Conservation (phyloP, 2,797 vertebrate species). For the Benthosema pterotum region DNA sequence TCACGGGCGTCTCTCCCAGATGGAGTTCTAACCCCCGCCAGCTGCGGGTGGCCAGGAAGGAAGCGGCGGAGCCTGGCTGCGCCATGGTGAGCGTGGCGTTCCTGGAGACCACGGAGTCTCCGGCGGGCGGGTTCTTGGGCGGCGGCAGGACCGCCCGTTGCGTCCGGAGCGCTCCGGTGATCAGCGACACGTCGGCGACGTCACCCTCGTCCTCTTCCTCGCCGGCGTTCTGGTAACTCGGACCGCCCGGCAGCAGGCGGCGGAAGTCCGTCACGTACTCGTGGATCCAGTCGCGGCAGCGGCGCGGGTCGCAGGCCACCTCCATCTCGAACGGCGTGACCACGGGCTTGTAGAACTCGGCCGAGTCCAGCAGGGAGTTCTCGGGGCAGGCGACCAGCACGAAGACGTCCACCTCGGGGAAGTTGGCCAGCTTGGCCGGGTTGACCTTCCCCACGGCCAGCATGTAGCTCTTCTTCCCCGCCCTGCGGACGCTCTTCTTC, state of each 20-base stretch:
- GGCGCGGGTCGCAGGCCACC: conserved; percentile 91
- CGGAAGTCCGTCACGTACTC: conserved; percentile 90
- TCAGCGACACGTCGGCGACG: conserved; percentile 86
- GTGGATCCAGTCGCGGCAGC: conserved; percentile 87
- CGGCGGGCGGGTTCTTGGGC: not conserved
- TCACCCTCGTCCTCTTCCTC: conserved; percentile 59
- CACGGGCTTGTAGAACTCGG: conserved; percentile 86
- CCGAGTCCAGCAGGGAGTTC: conserved; percentile 87
- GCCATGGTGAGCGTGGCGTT: conserved; percentile 77
- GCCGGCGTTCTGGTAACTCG: conserved; percentile 80
- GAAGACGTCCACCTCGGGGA: conserved; percentile 92
- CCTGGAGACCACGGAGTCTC: conserved; percentile 75
- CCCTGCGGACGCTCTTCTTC: conserved; percentile 78
- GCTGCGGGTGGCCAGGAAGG: conserved; percentile 88
- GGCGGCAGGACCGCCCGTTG: conserved; percentile 19
- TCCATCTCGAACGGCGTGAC: conserved; percentile 95
- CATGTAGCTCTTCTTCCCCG: conserved; percentile 92
- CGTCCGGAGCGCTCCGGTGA: conserved; percentile 87
- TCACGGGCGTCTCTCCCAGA: conserved; percentile 86
- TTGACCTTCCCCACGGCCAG: conserved; percentile 93
- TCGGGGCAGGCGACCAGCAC: conserved; percentile 93
- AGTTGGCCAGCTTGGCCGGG: conserved; percentile 94
- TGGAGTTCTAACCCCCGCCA: conserved; percentile 89
- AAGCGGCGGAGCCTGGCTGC: conserved; percentile 84
- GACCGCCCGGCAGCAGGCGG: conserved; percentile 88